Evolutionary conservation across 1,140 invertebrate genomes (phyloP).

Genomic region (Dryas iulia): DNA sequence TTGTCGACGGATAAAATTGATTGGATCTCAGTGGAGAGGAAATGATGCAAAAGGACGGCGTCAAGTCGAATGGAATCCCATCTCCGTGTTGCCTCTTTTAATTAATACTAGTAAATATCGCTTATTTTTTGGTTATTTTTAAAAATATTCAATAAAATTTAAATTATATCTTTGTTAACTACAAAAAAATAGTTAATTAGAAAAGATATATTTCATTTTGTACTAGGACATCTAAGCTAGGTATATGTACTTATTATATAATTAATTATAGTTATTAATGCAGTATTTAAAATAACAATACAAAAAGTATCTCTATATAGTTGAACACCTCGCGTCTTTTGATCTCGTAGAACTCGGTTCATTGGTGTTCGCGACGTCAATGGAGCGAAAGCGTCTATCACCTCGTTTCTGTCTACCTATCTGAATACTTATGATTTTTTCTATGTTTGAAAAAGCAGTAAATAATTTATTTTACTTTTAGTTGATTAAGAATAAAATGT

Average conservation of each 20-base stretch:
- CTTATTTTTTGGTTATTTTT: background rate
- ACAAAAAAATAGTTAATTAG: no score
- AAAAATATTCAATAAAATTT: no score
- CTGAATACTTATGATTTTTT: background rate
- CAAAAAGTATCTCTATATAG: background rate
- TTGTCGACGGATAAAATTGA: slow-evolving; percentile 40
- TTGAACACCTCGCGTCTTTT: slow-evolving; percentile 36
- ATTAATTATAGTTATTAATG: no score
- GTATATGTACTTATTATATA: no score
- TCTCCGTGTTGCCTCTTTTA: slow-evolving; percentile 33
- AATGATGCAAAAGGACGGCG: slow-evolving; percentile 50
- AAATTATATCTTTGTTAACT: no score
- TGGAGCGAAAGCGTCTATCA: slow-evolving; percentile 32
- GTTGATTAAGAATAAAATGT: no score
- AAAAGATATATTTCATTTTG: no score
- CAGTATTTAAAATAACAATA: no score
- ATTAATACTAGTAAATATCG: slow-evolving; percentile 26
- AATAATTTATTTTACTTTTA: no score
- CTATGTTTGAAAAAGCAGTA: no score
- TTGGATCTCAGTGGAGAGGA: slow-evolving; percentile 57
- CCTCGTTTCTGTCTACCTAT: background rate
- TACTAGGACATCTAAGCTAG: no score
- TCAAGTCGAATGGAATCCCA: slow-evolving; percentile 31
- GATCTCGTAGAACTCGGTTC: slow-evolving; percentile 45
- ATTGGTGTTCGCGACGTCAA: slow-evolving; percentile 40